These are phyloP conservation scores for Unio pictorum DNA, from an alignment of 2,888 invertebrate species.

Conservation along the genomic window DNA sequence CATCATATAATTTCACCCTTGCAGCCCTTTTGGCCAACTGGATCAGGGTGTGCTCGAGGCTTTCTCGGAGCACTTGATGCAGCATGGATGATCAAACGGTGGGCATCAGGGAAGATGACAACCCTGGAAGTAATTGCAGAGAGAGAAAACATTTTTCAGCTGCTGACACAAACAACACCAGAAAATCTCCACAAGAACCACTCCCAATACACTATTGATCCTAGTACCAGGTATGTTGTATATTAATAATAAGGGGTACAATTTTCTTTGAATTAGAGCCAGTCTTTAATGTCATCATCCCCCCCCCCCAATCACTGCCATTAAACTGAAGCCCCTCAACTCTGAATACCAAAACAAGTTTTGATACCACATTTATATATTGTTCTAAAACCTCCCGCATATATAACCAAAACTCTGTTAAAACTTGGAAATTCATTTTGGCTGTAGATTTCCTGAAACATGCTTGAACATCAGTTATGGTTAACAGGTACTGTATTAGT, in stretches of 20 bases:
- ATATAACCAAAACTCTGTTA: too few species aligned
- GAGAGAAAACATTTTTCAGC: constrained; percentile 92
- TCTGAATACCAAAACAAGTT: too few species aligned
- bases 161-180: constrained; percentile 94
- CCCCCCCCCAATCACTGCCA: too few species aligned
- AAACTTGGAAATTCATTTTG: too few species aligned
- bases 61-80: constrained; percentile 96
- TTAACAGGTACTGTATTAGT: too few species aligned
- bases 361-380: too few species aligned
- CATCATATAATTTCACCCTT: constrained; percentile 30
- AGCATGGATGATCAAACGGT: constrained; percentile 92
- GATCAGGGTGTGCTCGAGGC: constrained; percentile 97
- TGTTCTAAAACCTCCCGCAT: too few species aligned
- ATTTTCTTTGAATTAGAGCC: background rate
- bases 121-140: constrained; percentile 89
- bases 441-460: too few species aligned
- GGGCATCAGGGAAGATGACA: constrained; percentile 81
- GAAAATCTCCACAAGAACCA: constrained; percentile 93
- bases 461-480: too few species aligned
- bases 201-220: constrained; percentile 74
- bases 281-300: background rate
- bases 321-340: too few species aligned
- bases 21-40: constrained; percentile 95
- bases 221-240: constrained; percentile 77
- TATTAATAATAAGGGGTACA: background rate